phyloP scores from a whole-genome alignment of 2,888 invertebrate species.

The Quadriops clusia region DNA sequence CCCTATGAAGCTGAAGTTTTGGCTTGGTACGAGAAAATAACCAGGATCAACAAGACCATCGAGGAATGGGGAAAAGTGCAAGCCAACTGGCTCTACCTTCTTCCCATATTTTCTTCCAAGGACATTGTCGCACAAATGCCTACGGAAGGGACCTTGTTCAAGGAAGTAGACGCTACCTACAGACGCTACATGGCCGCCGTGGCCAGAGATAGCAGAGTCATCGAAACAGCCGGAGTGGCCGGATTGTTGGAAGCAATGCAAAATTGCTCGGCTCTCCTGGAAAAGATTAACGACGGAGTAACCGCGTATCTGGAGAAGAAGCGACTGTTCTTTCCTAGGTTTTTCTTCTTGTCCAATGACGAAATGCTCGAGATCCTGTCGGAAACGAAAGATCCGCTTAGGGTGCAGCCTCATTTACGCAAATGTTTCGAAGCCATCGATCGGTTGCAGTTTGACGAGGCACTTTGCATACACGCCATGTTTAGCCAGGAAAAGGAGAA shows the following conservation, averaged over 20 bases:
- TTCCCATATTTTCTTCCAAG: conserved; percentile 79
- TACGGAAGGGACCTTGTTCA: conserved; percentile 68
- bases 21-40: conserved; percentile 64
- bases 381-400: conserved; percentile 73
- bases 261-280: conserved; percentile 56
- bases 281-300: conserved; percentile 73
- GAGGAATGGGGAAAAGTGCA: conserved; percentile 82
- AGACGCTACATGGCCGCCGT: conserved; percentile 52
- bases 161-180: conserved; percentile 58
- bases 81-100: conserved; percentile 72
- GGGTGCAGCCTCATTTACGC: conserved; percentile 75
- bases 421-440: conserved; percentile 83
- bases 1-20: conserved; percentile 61
- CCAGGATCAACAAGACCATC: conserved; percentile 55
- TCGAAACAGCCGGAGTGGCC: conserved; percentile 50
- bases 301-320: conserved; percentile 76
- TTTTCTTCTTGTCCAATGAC: conserved; percentile 84
- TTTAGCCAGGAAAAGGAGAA: conserved; percentile 66
- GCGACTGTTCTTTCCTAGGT: conserved; percentile 70
- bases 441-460: conserved; percentile 57
- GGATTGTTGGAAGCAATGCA: conserved; percentile 61
- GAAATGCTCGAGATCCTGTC: conserved; percentile 84
- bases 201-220: conserved; percentile 50
- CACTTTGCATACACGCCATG: conserved; percentile 65
- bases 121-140: conserved; percentile 81